Evolutionary conservation across 2,113 vertebrate genomes (phyloP).

Genomic region (Pluvianellus socialis): DNA sequence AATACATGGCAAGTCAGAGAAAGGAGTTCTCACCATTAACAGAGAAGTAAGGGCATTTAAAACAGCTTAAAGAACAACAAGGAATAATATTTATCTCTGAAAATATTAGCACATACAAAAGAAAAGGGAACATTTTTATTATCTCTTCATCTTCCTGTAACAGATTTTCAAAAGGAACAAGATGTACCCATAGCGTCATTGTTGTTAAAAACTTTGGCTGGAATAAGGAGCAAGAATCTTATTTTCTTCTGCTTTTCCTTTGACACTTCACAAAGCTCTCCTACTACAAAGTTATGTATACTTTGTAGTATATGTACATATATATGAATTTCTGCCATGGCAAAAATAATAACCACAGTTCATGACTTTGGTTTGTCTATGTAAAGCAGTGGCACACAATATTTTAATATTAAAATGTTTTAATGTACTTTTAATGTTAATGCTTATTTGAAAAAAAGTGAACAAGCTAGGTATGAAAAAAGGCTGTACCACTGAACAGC

Average conservation of each 20-base stretch:
- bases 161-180: conserved; percentile 1
- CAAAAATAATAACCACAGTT: not conserved
- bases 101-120: not conserved
- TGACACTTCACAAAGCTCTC: not conserved
- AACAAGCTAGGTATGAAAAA: not conserved
- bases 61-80: not conserved
- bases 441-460: not conserved
- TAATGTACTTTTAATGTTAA: not conserved
- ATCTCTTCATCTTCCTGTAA: not conserved
- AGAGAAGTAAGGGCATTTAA: not conserved
- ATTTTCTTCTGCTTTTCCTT: conserved; percentile 6
- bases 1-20: not conserved
- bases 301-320: too few relatives aligned
- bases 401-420: not conserved
- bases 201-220: conserved; percentile 4
- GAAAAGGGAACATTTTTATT: not conserved
- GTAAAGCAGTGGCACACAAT: not conserved
- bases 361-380: not conserved
- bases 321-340: not conserved
- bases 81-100: not conserved
- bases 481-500: not conserved
- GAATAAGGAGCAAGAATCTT: not conserved
- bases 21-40: not conserved
- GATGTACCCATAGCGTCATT: not conserved
- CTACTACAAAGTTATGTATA: not conserved